Evolutionary conservation across 2,888 invertebrate species (phyloP), one percentile per base, ranked within the genome.

Genomic region (Cetonia aurata): DNA sequence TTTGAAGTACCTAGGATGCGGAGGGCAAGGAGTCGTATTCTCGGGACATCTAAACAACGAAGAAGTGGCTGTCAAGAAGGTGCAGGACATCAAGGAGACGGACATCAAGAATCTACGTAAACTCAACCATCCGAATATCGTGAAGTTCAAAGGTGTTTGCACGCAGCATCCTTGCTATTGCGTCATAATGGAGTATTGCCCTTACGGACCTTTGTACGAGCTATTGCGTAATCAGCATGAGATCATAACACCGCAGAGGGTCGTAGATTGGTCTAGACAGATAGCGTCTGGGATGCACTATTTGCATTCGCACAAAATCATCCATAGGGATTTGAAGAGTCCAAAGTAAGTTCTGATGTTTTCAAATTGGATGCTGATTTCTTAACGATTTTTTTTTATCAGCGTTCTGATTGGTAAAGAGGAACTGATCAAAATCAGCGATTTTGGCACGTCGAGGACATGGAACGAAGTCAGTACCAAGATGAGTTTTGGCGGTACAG

Each of bases 401-500:
- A 96, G 96, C 84, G 93, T 97, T 68, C 87, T 97, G 52, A 93
- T 97, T 79, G 92, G 94, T 6, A 90, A 91, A 75, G 80, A 82
- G 3, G 84, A 85, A 77, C 75, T 84, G 8, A 93, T 98, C 6
- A 99, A 99, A 86, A 99, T 99, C 71, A 97, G 96, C 78, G 99
- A 99, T 85, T 99, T 99, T 84, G 99, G 99, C 17, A 98, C 98
- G 0, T 94, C 96, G 78, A 90, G 96, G 70, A 95, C 96, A 79
- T 96, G 96, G 94, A 95, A 96, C 84, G 95, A 97, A 81, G 94
- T 94, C 48, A 96, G 96, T 82, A 95, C 96, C 52, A 93, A 95
- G 80, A 99, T 99, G 99, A 95, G 96, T 74, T 99, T 99, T 85
- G 97, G 96, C 1, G 99, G 99, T 48, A 99, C 99, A 0, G 96